Evolutionary conservation across 2,888 invertebrate species (phyloP).

Genomic region (Micoletzkya japonica): DNA sequence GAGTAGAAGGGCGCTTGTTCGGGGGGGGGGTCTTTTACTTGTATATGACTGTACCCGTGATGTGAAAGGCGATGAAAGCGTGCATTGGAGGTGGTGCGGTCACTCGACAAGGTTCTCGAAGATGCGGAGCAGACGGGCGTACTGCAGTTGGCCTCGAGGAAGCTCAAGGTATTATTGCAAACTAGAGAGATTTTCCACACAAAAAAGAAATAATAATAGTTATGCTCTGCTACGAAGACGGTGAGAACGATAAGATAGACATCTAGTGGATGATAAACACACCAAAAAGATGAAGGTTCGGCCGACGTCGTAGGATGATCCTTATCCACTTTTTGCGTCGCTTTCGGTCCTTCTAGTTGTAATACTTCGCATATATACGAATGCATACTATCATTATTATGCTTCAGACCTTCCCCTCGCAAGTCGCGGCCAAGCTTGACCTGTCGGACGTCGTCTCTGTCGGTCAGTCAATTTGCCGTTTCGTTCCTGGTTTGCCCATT

Average conservation of each 20-base stretch:
- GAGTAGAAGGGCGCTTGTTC: not conserved
- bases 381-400: too few relatives aligned
- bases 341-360: too few relatives aligned
- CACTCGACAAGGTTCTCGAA: slow-evolving; percentile 22
- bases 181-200: too few relatives aligned
- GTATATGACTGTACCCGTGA: not conserved
- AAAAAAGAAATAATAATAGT: too few relatives aligned
- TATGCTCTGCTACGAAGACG: too few relatives aligned
- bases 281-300: too few relatives aligned
- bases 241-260: too few relatives aligned
- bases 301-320: too few relatives aligned
- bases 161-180: slow-evolving; percentile 15
- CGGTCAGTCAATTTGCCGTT: not conserved
- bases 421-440: slow-evolving; percentile 9
- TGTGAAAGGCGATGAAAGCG: not conserved
- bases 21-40: not conserved
- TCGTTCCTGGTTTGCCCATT: not conserved
- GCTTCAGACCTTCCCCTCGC: too few relatives aligned
- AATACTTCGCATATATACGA: too few relatives aligned
- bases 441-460: slow-evolving; percentile 15
- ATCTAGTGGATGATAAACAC: too few relatives aligned
- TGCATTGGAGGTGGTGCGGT: slow-evolving; percentile 19
- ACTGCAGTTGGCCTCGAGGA: slow-evolving; percentile 9
- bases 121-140: slow-evolving; percentile 22
- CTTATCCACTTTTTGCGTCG: too few relatives aligned